Percentiles rank a stretch among this genome's conserved stretches.
Conservation (phyloP, 2,888 invertebrate species). For the Troglohyphantes excavatus region DNA sequence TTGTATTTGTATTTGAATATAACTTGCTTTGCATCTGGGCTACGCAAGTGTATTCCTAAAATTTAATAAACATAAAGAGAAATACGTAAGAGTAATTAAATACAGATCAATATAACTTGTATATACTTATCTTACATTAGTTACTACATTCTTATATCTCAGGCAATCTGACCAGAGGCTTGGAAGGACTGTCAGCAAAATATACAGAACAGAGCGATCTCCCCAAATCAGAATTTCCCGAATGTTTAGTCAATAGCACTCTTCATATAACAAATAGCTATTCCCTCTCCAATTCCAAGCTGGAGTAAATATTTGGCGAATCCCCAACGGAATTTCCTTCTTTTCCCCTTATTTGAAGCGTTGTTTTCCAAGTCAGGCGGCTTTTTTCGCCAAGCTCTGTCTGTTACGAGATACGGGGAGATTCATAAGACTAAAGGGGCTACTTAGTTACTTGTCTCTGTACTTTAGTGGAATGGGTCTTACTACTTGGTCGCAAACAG, state of each 20-base stretch:
- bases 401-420: slow-evolving; percentile 38
- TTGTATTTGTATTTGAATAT: too few species aligned
- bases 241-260: slow-evolving; percentile 22
- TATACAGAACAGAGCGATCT: not conserved
- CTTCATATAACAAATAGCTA: slow-evolving; percentile 31
- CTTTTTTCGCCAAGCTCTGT: slow-evolving; percentile 1
- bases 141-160: too few species aligned
- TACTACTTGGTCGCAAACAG: not conserved
- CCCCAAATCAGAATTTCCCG: not conserved
- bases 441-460: slow-evolving; percentile 40
- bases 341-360: slow-evolving; percentile 1
- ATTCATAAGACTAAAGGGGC: slow-evolving; percentile 52
- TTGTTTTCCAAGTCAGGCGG: slow-evolving; percentile 4
- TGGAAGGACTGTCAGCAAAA: not conserved
- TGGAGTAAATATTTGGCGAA: slow-evolving; percentile 35
- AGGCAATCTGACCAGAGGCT: not conserved
- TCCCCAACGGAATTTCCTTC: slow-evolving; percentile 6
- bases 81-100: too few species aligned
- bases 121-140: too few species aligned
- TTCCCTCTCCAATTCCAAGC: slow-evolving; percentile 26
- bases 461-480: slow-evolving; percentile 21
- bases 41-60: too few species aligned
- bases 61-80: too few species aligned
- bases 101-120: too few species aligned
- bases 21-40: too few species aligned